Conservation (phyloP, 2,113 vertebrate species). For the Marmota monax region DNA sequence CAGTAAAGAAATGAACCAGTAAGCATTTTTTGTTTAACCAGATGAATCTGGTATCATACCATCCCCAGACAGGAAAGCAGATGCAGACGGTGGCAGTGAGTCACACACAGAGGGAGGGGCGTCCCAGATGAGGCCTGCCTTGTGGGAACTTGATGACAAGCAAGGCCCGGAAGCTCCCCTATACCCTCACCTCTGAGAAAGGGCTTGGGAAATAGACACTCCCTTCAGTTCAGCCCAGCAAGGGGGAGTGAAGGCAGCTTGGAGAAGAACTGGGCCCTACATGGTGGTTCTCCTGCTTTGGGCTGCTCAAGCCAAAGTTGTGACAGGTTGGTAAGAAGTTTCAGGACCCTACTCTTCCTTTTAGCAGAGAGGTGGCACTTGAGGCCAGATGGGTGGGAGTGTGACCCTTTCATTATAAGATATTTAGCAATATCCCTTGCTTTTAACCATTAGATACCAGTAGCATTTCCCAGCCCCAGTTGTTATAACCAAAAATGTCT, state of each 20-base stretch:
- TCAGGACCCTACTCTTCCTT: neutral
- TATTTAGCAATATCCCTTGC: neutral
- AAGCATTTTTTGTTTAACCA: constrained; percentile 74
- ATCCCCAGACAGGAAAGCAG: constrained; percentile 67
- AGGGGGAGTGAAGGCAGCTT: neutral
- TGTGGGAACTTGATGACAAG: neutral
- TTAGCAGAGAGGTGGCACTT: neutral
- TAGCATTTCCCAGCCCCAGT: neutral
- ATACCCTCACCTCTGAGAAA: fast-evolving
- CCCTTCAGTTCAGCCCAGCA: neutral
- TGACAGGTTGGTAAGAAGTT: neutral
- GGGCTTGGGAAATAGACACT: neutral
- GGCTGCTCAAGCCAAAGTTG: neutral
- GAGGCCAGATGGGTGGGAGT: neutral
- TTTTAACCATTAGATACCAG: neutral
- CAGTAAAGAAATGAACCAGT: constrained; percentile 68
- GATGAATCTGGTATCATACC: constrained; percentile 72
- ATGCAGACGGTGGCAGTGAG: constrained; percentile 56
- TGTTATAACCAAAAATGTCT: neutral
- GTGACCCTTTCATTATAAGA: neutral
- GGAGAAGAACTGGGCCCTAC: fast-evolving
- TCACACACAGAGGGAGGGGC: neutral
- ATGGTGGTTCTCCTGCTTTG: neutral
- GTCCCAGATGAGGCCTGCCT: neutral
- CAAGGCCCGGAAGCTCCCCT: neutral